Conservation (phyloP, 1,140 invertebrate species). For the Cephus cinctus region DNA sequence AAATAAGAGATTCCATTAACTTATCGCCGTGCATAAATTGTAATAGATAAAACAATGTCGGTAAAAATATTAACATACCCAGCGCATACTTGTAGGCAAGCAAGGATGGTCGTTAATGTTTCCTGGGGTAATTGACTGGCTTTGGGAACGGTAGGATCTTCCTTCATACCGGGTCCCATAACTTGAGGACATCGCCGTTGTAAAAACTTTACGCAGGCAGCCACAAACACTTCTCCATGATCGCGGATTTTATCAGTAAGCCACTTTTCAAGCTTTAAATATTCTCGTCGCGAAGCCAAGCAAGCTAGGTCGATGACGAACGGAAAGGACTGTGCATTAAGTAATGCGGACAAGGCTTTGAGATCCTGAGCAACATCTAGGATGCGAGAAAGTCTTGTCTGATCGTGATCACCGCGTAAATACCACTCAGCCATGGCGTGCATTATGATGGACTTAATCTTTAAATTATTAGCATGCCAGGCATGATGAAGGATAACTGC, state of each 20-base stretch:
- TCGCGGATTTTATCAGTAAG: constrained; percentile 94
- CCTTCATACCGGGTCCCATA: constrained; percentile 70
- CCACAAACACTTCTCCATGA: constrained; percentile 86
- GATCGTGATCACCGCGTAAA: constrained; percentile 86
- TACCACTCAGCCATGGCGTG: constrained; percentile 98
- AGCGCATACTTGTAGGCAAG: constrained; percentile 76
- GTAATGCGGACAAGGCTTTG: constrained; percentile 88
- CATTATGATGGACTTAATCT: constrained; percentile 85
- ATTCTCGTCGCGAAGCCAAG: constrained; percentile 92
- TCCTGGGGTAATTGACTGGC: constrained; percentile 85
- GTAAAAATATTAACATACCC: constrained; percentile 50
- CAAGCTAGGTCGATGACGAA: constrained; percentile 98
- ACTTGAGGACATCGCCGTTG: constrained; percentile 85
- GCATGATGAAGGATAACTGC: constrained; percentile 91
- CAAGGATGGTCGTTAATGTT: constrained; percentile 83
- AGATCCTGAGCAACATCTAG: constrained; percentile 97
- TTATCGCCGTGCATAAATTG: constrained; percentile 4
- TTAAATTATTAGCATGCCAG: constrained; percentile 79
- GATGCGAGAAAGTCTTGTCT: constrained; percentile 88
- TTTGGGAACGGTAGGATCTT: constrained; percentile 76
- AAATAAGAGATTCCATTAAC: constrained; percentile 37
- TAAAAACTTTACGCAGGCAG: constrained; percentile 82
- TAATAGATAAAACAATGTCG: constrained; percentile 3
- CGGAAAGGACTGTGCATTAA: constrained; percentile 89
- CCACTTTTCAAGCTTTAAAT: constrained; percentile 98